Percentiles rank a stretch among this genome's conserved stretches.
Conservation (phyloP, 64 coral and sea anemone genomes). For the Montipora sp. region DNA sequence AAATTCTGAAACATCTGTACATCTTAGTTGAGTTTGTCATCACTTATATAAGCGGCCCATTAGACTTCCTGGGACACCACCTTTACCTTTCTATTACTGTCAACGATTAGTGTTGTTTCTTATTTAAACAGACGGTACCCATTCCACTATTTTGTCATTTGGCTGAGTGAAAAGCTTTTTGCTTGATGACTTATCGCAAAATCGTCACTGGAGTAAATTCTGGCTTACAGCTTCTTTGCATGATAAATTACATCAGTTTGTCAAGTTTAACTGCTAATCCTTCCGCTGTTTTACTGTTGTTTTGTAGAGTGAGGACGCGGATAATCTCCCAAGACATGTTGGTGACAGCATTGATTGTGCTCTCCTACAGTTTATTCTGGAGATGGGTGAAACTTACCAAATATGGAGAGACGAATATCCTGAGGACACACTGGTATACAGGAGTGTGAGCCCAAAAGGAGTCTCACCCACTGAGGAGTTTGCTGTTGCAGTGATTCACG, state of each 20-base stretch:
- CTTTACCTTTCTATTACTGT: too few relatives aligned
- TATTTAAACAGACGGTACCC: too few relatives aligned
- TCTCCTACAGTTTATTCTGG: slow-evolving; percentile 76
- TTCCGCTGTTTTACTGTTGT: neutral
- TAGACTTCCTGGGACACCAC: too few relatives aligned
- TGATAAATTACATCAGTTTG: too few relatives aligned
- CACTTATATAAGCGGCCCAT: too few relatives aligned
- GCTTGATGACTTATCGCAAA: too few relatives aligned
- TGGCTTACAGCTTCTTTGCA: too few relatives aligned
- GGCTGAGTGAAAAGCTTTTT: too few relatives aligned
- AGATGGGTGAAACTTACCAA: slow-evolving; percentile 80
- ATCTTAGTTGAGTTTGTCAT: too few relatives aligned
- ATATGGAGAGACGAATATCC: slow-evolving; percentile 88
- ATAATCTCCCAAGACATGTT: slow-evolving; percentile 74
- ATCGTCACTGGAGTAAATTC: neutral
- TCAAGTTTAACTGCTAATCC: neutral
- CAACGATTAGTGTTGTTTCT: too few relatives aligned
- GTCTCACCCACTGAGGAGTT: slow-evolving; percentile 18
- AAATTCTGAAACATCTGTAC: too few relatives aligned
- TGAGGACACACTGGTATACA: slow-evolving; percentile 57
- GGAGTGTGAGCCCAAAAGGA: slow-evolving; percentile 29
- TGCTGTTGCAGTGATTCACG: slow-evolving; percentile 29
- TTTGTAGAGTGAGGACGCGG: slow-evolving; percentile 70
- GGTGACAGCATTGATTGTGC: slow-evolving; percentile 83
- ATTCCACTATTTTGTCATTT: too few relatives aligned